A percentile compares a stretch with the other conserved stretches of the same genome.
Evolutionary conservation across 2,888 invertebrate species (phyloP).

Genomic region (Troides helena): DNA sequence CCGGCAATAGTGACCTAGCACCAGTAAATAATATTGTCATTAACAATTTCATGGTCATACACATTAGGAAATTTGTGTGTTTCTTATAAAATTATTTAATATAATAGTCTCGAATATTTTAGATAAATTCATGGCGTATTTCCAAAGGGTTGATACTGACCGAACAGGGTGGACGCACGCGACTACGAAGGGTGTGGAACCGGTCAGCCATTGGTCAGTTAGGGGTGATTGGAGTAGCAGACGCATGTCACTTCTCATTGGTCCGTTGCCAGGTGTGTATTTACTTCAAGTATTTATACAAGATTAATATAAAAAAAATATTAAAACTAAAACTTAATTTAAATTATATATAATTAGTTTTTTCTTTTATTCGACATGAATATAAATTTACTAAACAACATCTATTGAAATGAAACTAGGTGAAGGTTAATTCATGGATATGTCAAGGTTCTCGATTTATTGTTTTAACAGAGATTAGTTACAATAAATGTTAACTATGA

Average conservation of each 20-base stretch:
- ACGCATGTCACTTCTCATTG: slow-evolving; percentile 45
- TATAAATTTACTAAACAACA: too few species aligned
- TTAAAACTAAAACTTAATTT: background rate
- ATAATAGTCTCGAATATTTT: background rate
- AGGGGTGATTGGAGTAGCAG: slow-evolving; percentile 39
- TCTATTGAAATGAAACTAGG: too few species aligned
- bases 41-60: background rate
- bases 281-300: slow-evolving; percentile 20
- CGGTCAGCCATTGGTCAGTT: slow-evolving; percentile 73
- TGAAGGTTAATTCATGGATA: too few species aligned
- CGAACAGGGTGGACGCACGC: slow-evolving; percentile 56
- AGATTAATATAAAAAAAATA: background rate
- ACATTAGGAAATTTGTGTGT: too few species aligned
- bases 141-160: slow-evolving; percentile 24
- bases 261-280: slow-evolving; percentile 60
- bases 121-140: background rate
- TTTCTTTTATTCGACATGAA: too few species aligned
- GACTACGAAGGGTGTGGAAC: slow-evolving; percentile 51
- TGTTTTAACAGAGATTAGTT: too few species aligned
- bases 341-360: background rate
- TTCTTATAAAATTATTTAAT: background rate
- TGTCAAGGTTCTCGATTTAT: too few species aligned
- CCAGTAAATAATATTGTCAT: too few species aligned
- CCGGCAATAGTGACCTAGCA: too few species aligned
- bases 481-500: too few species aligned